These are phyloP conservation scores for Mya arenaria DNA, from an alignment of 1,140 invertebrate genomes.

Conservation along the genomic window DNA sequence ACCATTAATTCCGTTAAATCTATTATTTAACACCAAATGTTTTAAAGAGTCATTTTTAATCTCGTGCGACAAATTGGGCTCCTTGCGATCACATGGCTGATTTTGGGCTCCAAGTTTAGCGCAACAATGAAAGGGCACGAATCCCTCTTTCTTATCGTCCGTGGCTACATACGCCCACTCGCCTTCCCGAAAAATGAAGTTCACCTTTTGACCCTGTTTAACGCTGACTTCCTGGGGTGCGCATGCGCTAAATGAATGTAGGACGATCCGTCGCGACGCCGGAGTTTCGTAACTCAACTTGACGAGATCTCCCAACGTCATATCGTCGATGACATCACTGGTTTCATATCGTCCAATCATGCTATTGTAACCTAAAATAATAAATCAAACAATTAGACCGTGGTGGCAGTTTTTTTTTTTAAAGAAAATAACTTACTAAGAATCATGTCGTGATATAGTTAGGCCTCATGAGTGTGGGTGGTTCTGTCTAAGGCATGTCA, in stretches of 20 bases:
- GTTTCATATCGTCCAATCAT: background rate
- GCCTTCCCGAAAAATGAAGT: constrained; percentile 38
- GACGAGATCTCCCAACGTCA: constrained; percentile 17
- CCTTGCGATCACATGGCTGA: background rate
- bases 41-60: no score
- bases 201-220: constrained; percentile 52
- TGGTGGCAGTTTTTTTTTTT: no score
- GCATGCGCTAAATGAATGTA: constrained; percentile 26
- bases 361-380: constrained; percentile 23
- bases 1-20: no score
- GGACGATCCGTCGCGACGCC: constrained; percentile 35
- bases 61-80: background rate
- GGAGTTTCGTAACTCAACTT: constrained; percentile 20
- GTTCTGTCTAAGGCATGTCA: no score
- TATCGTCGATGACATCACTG: background rate
- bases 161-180: constrained; percentile 50
- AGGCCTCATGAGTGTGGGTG: no score
- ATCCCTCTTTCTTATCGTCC: constrained; percentile 46
- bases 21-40: no score
- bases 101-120: constrained; percentile 34
- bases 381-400: no score
- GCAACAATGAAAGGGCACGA: constrained; percentile 25
- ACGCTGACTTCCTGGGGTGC: constrained; percentile 21
- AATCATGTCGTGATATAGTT: no score
- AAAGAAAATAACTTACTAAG: no score